Evolutionary conservation across 2,113 vertebrate genomes (phyloP).

Genomic region (Balaenoptera acutorostrata): DNA sequence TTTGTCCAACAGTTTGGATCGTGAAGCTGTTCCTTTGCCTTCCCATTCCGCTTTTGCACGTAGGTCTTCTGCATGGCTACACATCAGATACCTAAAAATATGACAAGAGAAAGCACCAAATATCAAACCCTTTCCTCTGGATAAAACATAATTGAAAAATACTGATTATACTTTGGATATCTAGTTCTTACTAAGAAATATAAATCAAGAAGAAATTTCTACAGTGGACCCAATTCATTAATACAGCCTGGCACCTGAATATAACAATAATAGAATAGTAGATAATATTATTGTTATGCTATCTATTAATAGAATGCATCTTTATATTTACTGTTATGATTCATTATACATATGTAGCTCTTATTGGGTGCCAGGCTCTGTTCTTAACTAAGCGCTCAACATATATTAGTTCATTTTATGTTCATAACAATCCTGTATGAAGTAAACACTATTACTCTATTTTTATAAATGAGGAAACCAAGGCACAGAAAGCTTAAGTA

Average conservation of each 20-base stretch:
- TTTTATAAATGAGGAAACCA: background rate
- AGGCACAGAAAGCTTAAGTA: background rate
- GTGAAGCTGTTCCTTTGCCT: slow-evolving; percentile 92
- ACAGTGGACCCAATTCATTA: background rate
- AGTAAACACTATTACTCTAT: background rate
- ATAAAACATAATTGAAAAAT: background rate
- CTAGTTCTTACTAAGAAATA: slow-evolving; percentile 14
- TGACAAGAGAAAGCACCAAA: background rate
- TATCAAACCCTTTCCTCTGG: background rate
- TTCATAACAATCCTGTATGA: background rate
- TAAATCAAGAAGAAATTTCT: background rate
- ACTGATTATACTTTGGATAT: background rate
- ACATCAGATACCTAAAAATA: slow-evolving; percentile 94
- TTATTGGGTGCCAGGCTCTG: background rate
- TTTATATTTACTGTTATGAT: background rate
- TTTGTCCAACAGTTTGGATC: slow-evolving; percentile 95
- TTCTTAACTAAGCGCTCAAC: background rate
- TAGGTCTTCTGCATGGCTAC: slow-evolving; percentile 95
- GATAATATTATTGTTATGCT: background rate
- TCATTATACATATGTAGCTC: background rate
- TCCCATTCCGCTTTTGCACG: slow-evolving; percentile 97
- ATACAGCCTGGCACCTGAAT: background rate
- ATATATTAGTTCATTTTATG: background rate
- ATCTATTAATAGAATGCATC: background rate
- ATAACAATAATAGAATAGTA: background rate